phyloP scores from a whole-genome alignment of 37 sponge, comb jelly and placozoan genomes.

The Hexactinellida sp. region DNA sequence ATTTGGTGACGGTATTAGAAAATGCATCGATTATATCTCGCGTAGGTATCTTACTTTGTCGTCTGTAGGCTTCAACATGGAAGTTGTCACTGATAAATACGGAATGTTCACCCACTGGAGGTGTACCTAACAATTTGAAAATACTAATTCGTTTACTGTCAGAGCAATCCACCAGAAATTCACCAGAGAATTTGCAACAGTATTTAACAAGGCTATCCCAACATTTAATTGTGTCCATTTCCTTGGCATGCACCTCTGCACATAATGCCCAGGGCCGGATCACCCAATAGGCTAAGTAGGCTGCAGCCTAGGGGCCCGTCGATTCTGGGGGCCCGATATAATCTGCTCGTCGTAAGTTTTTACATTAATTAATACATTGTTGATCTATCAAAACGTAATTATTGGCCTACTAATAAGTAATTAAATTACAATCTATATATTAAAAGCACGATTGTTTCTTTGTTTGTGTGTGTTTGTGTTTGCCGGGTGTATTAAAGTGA shows the following conservation, averaged over 20 bases:
- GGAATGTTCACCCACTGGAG: background rate
- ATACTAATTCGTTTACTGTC: background rate
- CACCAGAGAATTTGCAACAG: conserved; percentile 3
- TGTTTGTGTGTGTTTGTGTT: too few relatives aligned
- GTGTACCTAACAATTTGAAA: background rate
- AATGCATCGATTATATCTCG: background rate
- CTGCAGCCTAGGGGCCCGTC: too few relatives aligned
- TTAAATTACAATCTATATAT: too few relatives aligned
- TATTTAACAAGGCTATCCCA: background rate
- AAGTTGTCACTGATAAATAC: background rate
- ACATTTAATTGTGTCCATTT: conserved; percentile 11
- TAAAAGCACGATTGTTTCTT: too few relatives aligned
- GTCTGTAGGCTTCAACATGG: background rate
- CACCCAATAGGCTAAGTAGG: too few relatives aligned
- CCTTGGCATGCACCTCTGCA: conserved; percentile 13
- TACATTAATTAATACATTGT: too few relatives aligned
- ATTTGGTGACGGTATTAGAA: background rate
- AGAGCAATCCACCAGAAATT: background rate
- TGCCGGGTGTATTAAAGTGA: too few relatives aligned
- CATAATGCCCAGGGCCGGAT: too few relatives aligned
- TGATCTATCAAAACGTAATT: too few relatives aligned
- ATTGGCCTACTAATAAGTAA: too few relatives aligned
- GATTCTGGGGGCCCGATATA: too few relatives aligned
- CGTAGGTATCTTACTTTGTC: background rate
- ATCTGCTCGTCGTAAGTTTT: too few relatives aligned